phyloP scores from a whole-genome alignment of 2,888 invertebrate species.

The Zygogramma bicolorata region DNA sequence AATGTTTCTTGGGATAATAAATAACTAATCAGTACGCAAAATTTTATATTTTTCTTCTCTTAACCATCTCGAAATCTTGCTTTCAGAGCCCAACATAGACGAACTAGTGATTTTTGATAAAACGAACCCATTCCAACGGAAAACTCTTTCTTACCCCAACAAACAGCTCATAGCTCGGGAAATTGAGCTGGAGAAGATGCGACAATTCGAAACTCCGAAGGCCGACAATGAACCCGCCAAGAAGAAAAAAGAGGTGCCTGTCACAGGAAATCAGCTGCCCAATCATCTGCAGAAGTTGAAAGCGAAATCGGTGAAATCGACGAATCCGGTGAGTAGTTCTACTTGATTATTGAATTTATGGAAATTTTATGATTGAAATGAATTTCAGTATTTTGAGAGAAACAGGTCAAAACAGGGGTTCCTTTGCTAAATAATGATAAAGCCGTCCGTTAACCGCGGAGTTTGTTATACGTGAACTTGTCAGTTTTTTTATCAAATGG shows the following conservation, averaged over 20 bases:
- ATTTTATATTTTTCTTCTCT: background rate
- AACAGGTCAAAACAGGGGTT: too few species aligned
- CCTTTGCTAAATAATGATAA: too few species aligned
- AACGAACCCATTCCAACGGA: conserved; percentile 25
- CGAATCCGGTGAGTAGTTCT: conserved; percentile 49
- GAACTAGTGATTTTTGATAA: conserved; percentile 70
- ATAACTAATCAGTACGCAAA: background rate
- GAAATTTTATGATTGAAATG: too few species aligned
- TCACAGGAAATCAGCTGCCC: conserved; percentile 67
- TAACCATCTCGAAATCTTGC: background rate
- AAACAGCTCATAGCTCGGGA: conserved; percentile 87
- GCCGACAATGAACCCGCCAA: conserved; percentile 15
- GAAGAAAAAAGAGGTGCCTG: conserved; percentile 45
- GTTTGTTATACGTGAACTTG: too few species aligned
- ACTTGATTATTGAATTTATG: background rate
- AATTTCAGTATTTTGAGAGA: too few species aligned
- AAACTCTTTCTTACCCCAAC: conserved; percentile 74
- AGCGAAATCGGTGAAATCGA: conserved; percentile 69
- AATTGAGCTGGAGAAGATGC: conserved; percentile 82
- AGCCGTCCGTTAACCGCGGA: too few species aligned
- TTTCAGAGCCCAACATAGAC: conserved; percentile 84
- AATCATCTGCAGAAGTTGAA: conserved; percentile 79
- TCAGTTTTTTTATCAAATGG: too few species aligned
- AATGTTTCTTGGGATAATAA: too few species aligned
- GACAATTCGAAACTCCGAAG: conserved; percentile 43